Base-by-base conservation (phyloP, 1,140 invertebrate genomes). In the Hycleus cichorii region DNA sequence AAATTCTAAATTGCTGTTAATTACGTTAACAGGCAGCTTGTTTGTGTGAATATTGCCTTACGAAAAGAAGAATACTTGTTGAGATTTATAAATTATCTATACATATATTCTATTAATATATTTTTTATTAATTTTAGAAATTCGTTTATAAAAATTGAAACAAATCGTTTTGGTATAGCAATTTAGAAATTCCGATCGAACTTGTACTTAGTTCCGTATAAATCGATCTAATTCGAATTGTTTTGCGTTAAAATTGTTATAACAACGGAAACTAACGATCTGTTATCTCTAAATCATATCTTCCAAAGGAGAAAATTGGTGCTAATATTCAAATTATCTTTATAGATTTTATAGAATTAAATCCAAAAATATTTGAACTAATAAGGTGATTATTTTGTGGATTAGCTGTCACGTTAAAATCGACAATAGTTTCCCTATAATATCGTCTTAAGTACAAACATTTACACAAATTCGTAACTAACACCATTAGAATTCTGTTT, bases 11-110 rank as follows among this genome's bases (percentile, higher is more conserved):
- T 18, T 18, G 18, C 18, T 18, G 18, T 18, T 18, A 18, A 18
- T 18, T 18, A 18, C 18, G 18, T 18, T 18, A 18, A 24, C 40
- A 44, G 51, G 51, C 51, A 53, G 51, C 51, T 53, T 43, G 18
- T 52, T 53, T 32, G 51, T 53, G 51, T 53, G 11, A 53, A 53
- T 53, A 53, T 53, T 53, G 51, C 51, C 51, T 32, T 32, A 53
- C 26, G 38, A 53, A 12, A 44, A 52, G 39, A 40, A 40, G 25
- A 39, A 32, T 11, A 32, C 18, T 52, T 53, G 43, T 53, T 53
- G 51, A 53, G 51, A 53, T 53, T 53, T 53, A 26, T 53, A 52
- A 40, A 52, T 26, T 44, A 42, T 52, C 24, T 52, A 52, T 50
- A 39, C 49, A 27, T 43, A 50, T 38, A 26, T 52, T 11, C n/a